Conservation (phyloP, 2,888 invertebrate species). For the Drosophila fungiperda region DNA sequence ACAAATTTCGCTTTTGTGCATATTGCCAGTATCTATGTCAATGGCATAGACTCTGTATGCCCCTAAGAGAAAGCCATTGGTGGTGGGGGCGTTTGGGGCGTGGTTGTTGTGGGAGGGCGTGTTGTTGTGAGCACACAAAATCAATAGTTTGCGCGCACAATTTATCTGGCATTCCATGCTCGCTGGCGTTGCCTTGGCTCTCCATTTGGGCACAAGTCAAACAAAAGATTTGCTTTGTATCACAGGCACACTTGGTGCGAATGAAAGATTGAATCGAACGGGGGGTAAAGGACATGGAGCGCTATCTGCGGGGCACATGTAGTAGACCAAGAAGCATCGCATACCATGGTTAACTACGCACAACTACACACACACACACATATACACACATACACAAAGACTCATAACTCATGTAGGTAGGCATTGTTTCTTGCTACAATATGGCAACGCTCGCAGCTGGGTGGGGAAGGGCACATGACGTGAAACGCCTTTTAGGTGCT, state of each 20-base stretch:
- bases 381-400: neutral
- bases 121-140: constrained; percentile 49
- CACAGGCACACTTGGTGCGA: constrained; percentile 26
- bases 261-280: constrained; percentile 1
- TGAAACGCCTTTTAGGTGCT: constrained; percentile 12
- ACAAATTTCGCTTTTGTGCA: constrained; percentile 52
- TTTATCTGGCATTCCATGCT: constrained; percentile 54
- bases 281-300: constrained; percentile 1
- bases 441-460: constrained; percentile 50
- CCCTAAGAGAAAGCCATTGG: constrained; percentile 7
- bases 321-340: constrained; percentile 56
- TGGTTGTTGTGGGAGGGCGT: neutral
- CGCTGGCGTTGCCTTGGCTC: constrained; percentile 41
- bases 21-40: constrained; percentile 65
- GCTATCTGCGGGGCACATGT: constrained; percentile 43
- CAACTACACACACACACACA: constrained; percentile 11
- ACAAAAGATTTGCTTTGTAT: constrained; percentile 60
- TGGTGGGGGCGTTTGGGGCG: neutral
- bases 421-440: constrained; percentile 74
- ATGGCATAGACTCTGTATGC: constrained; percentile 66
- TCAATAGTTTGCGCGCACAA: constrained; percentile 69
- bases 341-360: constrained; percentile 9
- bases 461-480: neutral
- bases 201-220: constrained; percentile 63
- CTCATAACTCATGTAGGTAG: constrained; percentile 64